phyloP scores from a whole-genome alignment of 2,888 invertebrate genomes.

The Mythimna ferrago region DNA sequence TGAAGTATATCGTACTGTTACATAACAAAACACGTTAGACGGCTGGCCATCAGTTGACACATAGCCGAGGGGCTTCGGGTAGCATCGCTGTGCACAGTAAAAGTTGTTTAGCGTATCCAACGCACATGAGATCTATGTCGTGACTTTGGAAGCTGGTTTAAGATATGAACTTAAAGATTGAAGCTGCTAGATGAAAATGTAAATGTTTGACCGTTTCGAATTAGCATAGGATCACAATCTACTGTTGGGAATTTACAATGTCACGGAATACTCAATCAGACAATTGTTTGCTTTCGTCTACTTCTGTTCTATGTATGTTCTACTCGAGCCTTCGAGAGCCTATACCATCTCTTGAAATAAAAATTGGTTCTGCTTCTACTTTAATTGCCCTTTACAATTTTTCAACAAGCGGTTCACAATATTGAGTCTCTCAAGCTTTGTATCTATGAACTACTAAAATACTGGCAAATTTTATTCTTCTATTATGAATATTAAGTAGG shows the following conservation, averaged over 20 bases:
- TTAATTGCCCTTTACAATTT: background rate
- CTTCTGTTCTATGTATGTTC: too few species aligned
- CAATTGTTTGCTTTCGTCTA: too few species aligned
- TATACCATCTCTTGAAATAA: background rate
- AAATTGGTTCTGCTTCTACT: background rate
- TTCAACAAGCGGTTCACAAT: background rate
- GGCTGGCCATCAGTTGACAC: conserved; percentile 60
- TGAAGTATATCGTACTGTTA: conserved; percentile 29
- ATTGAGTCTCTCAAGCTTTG: background rate
- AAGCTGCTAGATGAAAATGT: background rate
- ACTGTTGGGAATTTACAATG: too few species aligned
- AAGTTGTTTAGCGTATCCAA: conserved; percentile 70
- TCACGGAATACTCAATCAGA: too few species aligned
- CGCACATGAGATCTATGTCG: conserved; percentile 65
- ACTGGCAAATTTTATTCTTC: background rate
- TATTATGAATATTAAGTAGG: too few species aligned
- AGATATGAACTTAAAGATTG: conserved; percentile 31
- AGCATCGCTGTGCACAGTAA: conserved; percentile 67
- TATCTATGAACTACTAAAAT: too few species aligned
- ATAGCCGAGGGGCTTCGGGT: conserved; percentile 49
- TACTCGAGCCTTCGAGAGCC: background rate
- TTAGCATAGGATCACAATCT: too few species aligned
- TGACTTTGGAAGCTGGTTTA: conserved; percentile 57
- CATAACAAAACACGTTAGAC: conserved; percentile 42
- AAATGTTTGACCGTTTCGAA: background rate